These are phyloP conservation scores for Pseudococcus jackbeardsleyi DNA, from an alignment of 2,888 invertebrate genomes.

Conservation along the genomic window DNA sequence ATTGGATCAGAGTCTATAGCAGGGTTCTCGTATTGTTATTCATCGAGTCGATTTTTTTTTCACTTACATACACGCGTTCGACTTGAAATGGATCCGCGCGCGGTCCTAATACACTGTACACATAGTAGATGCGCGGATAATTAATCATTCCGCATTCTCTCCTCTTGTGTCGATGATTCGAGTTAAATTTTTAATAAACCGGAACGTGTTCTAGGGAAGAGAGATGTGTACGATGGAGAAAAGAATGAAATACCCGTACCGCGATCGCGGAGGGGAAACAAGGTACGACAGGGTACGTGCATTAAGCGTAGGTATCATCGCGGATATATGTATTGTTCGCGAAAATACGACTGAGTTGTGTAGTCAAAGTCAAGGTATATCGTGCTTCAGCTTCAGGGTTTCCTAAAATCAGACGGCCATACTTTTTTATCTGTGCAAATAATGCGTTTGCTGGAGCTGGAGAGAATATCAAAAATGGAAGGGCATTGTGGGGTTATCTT, in stretches of 20 bases:
- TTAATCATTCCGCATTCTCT: constrained; percentile 34
- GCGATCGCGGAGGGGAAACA: background rate
- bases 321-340: constrained; percentile 21
- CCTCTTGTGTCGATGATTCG: background rate
- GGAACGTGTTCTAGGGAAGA: background rate
- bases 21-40: background rate
- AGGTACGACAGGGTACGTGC: background rate
- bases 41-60: background rate
- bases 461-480: too few species aligned
- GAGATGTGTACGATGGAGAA: background rate
- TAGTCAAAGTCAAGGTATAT: background rate
- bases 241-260: background rate
- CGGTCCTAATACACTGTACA: background rate
- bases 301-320: background rate
- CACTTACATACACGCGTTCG: background rate
- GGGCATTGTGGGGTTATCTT: too few species aligned
- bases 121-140: background rate
- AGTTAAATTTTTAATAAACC: constrained; percentile 40
- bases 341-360: background rate
- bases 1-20: background rate
- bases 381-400: background rate
- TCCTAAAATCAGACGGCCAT: background rate
- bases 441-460: too few species aligned
- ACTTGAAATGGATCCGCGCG: background rate
- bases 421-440: background rate